phyloP scores from a whole-genome alignment of 2,888 invertebrate genomes.

The Acanthoscelides obtectus region DNA sequence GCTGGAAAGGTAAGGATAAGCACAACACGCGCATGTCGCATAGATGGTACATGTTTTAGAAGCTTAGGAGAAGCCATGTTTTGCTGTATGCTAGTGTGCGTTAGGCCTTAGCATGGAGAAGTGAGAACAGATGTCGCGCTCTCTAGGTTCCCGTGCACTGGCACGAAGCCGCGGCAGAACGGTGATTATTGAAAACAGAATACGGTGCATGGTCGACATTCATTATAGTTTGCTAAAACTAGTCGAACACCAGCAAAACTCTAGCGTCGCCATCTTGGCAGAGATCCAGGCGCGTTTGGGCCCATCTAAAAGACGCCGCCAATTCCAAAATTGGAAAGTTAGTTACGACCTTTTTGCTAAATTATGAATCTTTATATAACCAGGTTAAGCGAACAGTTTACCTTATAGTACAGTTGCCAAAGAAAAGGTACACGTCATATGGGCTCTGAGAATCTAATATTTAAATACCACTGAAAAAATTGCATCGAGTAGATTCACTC shows the following conservation, averaged over 20 bases:
- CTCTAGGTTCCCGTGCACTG: conserved; percentile 25
- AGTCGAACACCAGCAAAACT: conserved; percentile 29
- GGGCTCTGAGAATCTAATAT: no score
- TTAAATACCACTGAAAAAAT: no score
- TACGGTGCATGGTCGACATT: conserved; percentile 32
- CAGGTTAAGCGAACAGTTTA: not conserved
- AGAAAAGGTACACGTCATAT: no score
- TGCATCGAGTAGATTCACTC: no score
- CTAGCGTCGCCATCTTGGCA: conserved; percentile 33
- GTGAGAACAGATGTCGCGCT: conserved; percentile 34
- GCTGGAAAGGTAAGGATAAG: no score
- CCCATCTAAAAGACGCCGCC: conserved; percentile 33
- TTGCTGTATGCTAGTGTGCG: not conserved
- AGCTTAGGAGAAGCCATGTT: no score
- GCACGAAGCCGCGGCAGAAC: conserved; percentile 27
- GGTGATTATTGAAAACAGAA: conserved; percentile 39
- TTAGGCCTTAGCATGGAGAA: conserved; percentile 27
- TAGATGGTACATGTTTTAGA: no score
- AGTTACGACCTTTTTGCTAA: conserved; percentile 23
- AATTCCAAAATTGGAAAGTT: conserved; percentile 37
- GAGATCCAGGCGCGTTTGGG: conserved; percentile 30
- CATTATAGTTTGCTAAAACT: conserved; percentile 38
- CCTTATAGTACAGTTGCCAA: no score
- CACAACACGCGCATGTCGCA: no score
- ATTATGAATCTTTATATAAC: not conserved